phyloP scores from a whole-genome alignment of 2,888 invertebrate genomes.

The Corbicula japonica region DNA sequence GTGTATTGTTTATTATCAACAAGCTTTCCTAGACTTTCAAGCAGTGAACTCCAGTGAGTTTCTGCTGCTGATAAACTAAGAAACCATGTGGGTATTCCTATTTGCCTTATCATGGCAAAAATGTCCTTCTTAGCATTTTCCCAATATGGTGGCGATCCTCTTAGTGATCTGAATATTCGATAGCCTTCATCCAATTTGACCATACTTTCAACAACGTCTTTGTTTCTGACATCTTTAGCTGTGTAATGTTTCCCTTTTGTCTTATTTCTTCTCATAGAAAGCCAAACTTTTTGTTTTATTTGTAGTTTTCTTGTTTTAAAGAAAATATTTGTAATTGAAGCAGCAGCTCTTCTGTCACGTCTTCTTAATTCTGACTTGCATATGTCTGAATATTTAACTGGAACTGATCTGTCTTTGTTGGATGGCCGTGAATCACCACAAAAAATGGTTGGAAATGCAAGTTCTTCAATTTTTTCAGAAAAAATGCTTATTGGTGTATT shows the following conservation, averaged over 20 bases:
- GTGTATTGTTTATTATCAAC: slow-evolving; percentile 35
- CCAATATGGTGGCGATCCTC: slow-evolving; percentile 70
- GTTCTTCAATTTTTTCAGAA: slow-evolving; percentile 48
- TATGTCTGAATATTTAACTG: slow-evolving; percentile 48
- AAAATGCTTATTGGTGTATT: slow-evolving; percentile 61
- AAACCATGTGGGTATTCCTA: slow-evolving; percentile 64
- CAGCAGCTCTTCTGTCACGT: slow-evolving; percentile 48
- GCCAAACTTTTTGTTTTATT: slow-evolving; percentile 55
- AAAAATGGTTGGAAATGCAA: slow-evolving; percentile 59
- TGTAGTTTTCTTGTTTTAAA: slow-evolving; percentile 63
- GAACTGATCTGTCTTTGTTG: slow-evolving; percentile 42
- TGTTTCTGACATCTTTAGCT: slow-evolving; percentile 45
- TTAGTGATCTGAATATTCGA: slow-evolving; percentile 44
- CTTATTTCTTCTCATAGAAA: slow-evolving; percentile 59
- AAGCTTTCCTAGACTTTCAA: slow-evolving; percentile 34
- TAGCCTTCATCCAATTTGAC: slow-evolving; percentile 54
- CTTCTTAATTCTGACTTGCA: slow-evolving; percentile 46
- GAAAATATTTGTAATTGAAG: slow-evolving; percentile 55
- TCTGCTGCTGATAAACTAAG: slow-evolving; percentile 67
- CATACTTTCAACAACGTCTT: slow-evolving; percentile 11
- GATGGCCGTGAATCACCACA: slow-evolving; percentile 43
- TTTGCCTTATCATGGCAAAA: slow-evolving; percentile 70
- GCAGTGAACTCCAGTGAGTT: slow-evolving; percentile 53
- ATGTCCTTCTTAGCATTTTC: slow-evolving; percentile 62
- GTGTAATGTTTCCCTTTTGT: slow-evolving; percentile 34